Conservation (phyloP, 2,113 vertebrate species). For the Eublepharis macularius region DNA sequence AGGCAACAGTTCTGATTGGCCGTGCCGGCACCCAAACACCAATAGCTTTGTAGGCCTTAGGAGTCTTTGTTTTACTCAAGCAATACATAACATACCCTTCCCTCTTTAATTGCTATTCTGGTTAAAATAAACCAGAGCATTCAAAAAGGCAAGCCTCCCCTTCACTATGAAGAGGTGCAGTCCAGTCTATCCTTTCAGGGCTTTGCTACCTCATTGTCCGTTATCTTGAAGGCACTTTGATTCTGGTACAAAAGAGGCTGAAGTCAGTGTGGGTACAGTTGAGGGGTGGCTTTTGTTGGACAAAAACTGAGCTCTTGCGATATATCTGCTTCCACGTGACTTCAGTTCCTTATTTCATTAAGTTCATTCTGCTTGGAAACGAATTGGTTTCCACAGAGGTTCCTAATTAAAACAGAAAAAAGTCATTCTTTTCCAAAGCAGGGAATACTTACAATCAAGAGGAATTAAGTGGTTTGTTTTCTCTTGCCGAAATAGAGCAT, state of each 20-base stretch:
- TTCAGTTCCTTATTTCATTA: background rate
- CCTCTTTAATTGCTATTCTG: no score
- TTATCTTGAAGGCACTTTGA: background rate
- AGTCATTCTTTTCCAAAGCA: background rate
- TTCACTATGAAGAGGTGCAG: no score
- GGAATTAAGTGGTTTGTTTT: conserved; percentile 41
- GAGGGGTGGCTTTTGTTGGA: background rate
- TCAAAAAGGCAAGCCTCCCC: no score
- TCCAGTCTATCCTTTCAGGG: no score
- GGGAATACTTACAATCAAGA: conserved; percentile 33
- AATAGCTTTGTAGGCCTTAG: no score
- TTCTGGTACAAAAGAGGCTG: background rate
- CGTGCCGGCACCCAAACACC: no score
- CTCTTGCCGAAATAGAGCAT: conserved; percentile 20
- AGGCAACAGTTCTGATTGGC: no score
- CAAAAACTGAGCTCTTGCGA: background rate
- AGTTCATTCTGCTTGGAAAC: conserved; percentile 21
- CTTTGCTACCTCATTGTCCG: background rate
- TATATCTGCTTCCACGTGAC: background rate
- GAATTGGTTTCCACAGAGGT: conserved; percentile 20
- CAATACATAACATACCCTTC: no score
- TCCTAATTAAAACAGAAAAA: conserved; percentile 21
- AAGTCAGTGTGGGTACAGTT: background rate
- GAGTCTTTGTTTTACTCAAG: no score
- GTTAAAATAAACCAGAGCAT: no score